Evolutionary conservation across 2,888 invertebrate species (phyloP).

Genomic region (Clistopyga incitator): DNA sequence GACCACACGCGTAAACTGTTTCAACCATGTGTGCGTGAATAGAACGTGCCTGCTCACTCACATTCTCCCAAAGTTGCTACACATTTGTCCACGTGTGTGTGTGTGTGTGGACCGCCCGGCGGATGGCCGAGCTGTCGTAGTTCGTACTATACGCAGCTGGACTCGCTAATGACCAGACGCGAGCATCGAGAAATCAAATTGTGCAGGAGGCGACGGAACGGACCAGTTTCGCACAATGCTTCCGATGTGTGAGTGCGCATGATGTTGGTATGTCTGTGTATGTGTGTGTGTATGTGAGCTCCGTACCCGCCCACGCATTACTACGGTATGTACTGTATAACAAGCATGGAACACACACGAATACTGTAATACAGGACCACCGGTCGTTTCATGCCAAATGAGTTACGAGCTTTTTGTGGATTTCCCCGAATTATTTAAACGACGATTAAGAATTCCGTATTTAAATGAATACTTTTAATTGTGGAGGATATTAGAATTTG

Average conservation of each 20-base stretch:
- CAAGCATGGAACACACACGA: slow-evolving; percentile 34
- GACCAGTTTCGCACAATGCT: slow-evolving; percentile 48
- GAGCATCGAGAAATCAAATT: slow-evolving; percentile 78
- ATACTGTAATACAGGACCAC: neutral
- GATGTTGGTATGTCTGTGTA: slow-evolving; percentile 42
- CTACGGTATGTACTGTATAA: slow-evolving; percentile 19
- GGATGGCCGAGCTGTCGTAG: slow-evolving; percentile 42
- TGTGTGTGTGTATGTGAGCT: neutral
- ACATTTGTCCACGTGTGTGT: slow-evolving; percentile 18
- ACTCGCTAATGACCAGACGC: slow-evolving; percentile 78
- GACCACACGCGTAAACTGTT: slow-evolving; percentile 51
- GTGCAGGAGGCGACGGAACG: slow-evolving; percentile 54
- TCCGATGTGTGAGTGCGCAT: slow-evolving; percentile 21
- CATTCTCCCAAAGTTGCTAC: slow-evolving; percentile 25
- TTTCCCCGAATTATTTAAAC: neutral
- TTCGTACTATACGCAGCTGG: slow-evolving; percentile 71
- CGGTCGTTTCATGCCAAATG: slow-evolving; percentile 17
- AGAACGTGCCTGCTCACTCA: slow-evolving; percentile 53
- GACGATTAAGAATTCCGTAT: neutral
- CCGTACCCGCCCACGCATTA: slow-evolving; percentile 27
- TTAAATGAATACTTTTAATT: neutral
- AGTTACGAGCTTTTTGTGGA: neutral
- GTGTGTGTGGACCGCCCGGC: slow-evolving; percentile 6
- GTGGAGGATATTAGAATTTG: neutral
- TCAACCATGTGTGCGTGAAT: slow-evolving; percentile 68